Percentiles rank a stretch among this genome's conserved stretches.
phyloP scores from a whole-genome alignment of 2,797 vertebrate species.

The Lepus oiostolus region DNA sequence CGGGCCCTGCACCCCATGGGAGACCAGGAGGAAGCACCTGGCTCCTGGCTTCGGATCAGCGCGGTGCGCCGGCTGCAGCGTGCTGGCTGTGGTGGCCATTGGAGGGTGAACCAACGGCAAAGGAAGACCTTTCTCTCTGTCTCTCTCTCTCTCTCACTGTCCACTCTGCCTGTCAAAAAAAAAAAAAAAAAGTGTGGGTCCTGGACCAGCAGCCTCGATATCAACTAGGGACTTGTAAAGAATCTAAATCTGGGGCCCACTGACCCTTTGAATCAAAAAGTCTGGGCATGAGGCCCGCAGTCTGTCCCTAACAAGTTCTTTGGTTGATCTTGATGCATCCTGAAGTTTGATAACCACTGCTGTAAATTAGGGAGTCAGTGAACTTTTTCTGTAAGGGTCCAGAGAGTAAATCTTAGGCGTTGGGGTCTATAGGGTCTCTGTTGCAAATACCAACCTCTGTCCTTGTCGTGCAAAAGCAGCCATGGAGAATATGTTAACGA shows the following conservation, averaged over 20 bases:
- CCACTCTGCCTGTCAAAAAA: too few relatives aligned
- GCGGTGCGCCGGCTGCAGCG: too few relatives aligned
- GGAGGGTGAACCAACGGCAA: too few relatives aligned
- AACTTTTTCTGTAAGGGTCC: not conserved
- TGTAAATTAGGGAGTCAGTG: not conserved
- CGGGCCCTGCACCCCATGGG: too few relatives aligned
- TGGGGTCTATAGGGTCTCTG: not conserved
- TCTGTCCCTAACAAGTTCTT: conserved; percentile 1
- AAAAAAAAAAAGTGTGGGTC: not conserved
- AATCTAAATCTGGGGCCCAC: not conserved
- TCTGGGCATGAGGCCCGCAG: not conserved
- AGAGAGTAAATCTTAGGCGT: conserved; percentile 33
- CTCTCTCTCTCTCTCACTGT: too few relatives aligned
- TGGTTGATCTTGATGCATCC: not conserved
- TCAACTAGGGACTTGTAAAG: conserved; percentile 17
- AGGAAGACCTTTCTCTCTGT: too few relatives aligned
- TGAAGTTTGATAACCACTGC: not conserved
- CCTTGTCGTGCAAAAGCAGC: not conserved
- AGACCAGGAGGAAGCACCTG: too few relatives aligned
- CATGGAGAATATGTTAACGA: not conserved
- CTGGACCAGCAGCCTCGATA: not conserved
- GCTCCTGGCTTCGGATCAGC: too few relatives aligned
- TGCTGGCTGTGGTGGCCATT: too few relatives aligned
- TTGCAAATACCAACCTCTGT: not conserved
- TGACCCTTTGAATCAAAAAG: not conserved